These are phyloP conservation scores for Aphaenogaster floridana DNA, from an alignment of 1,140 invertebrate genomes.

Conservation along the genomic window DNA sequence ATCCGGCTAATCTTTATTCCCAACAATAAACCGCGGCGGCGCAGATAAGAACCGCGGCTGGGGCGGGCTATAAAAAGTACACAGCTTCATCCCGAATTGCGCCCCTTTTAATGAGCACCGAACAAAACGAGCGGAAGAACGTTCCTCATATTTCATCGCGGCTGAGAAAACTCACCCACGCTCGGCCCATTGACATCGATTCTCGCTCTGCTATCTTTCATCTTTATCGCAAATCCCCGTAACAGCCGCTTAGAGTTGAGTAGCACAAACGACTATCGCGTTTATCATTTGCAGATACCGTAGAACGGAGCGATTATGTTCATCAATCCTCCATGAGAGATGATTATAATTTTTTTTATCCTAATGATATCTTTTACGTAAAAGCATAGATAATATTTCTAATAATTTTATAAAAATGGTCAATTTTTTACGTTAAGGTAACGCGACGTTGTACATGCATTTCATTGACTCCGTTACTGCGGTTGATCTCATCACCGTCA, in stretches of 20 bases:
- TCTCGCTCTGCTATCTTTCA: slow-evolving; percentile 18
- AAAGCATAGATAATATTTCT: neutral
- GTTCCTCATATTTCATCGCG: slow-evolving; percentile 28
- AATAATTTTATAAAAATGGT: neutral
- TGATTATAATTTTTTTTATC: neutral
- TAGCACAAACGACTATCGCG: slow-evolving; percentile 11
- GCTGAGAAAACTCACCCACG: slow-evolving; percentile 20
- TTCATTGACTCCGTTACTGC: too few relatives aligned
- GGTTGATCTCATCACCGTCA: neutral
- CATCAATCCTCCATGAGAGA: neutral
- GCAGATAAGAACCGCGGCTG: slow-evolving; percentile 17
- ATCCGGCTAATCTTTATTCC: slow-evolving; percentile 46
- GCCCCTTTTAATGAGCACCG: slow-evolving; percentile 28
- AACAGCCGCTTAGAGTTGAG: slow-evolving; percentile 9
- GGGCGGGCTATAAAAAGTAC: slow-evolving; percentile 34
- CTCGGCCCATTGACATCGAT: slow-evolving; percentile 40
- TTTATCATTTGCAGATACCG: slow-evolving; percentile 18
- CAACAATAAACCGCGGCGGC: slow-evolving; percentile 36
- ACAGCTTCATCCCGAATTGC: slow-evolving; percentile 33
- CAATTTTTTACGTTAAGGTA: neutral
- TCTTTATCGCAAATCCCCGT: neutral
- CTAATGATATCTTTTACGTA: neutral
- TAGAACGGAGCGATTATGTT: neutral
- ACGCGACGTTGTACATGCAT: neutral
- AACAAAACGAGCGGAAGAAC: slow-evolving; percentile 27